Conservation (phyloP, 2,888 invertebrate species). For the Hydropsyche betteni region DNA sequence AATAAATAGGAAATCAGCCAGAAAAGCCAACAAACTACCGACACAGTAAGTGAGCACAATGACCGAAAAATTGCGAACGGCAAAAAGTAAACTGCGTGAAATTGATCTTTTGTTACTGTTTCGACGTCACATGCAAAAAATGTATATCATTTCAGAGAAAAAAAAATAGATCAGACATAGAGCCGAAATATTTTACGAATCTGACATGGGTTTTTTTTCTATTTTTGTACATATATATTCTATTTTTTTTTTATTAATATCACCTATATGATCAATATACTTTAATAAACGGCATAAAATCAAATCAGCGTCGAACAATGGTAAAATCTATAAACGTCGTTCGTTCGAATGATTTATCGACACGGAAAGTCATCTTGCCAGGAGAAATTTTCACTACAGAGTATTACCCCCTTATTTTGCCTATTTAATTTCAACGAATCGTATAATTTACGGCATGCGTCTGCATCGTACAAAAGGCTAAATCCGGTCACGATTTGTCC, state of each 20-base stretch:
- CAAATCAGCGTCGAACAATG: constrained; percentile 3
- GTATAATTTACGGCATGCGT: background rate
- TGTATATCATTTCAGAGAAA: too few relatives aligned
- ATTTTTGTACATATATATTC: too few relatives aligned
- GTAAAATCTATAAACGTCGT: background rate
- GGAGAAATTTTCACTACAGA: background rate
- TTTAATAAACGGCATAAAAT: background rate
- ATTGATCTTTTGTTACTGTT: constrained; percentile 23
- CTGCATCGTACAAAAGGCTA: constrained; percentile 18
- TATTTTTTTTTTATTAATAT: too few relatives aligned
- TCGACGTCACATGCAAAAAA: constrained; percentile 10
- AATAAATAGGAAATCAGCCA: constrained; percentile 15
- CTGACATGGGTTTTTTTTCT: too few relatives aligned
- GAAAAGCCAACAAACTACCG: constrained; percentile 19
- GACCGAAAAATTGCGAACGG: constrained; percentile 17
- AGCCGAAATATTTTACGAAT: too few relatives aligned
- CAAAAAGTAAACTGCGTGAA: constrained; percentile 25
- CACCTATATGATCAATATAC: too few relatives aligned
- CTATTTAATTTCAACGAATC: constrained; percentile 6
- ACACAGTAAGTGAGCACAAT: constrained; percentile 24
- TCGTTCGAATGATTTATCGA: background rate
- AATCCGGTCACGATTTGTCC: constrained; percentile 38
- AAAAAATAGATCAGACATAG: too few relatives aligned
- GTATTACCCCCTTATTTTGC: background rate
- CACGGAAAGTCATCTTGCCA: background rate